Evolutionary conservation across 2,113 vertebrate genomes (phyloP).

Genomic region (Notarius quadriscutis): DNA sequence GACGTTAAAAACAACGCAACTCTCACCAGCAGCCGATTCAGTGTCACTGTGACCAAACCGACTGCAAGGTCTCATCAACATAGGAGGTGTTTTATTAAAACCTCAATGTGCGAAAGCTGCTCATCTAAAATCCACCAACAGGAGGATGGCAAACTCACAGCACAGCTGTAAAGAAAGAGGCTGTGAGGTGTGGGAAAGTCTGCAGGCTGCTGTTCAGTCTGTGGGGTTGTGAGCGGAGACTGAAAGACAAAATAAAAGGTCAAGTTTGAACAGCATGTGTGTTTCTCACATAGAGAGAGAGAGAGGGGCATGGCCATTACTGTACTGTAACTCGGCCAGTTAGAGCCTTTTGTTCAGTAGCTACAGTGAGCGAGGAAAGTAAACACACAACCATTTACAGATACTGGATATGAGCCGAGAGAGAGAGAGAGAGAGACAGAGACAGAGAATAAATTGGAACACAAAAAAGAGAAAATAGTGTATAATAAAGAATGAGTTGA

Average conservation of each 20-base stretch:
- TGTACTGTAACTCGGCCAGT: constrained; percentile 29
- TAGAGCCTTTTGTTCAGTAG: constrained; percentile 2
- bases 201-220: not conserved
- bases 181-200: not conserved
- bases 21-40: not conserved
- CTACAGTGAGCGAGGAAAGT: constrained; percentile 6
- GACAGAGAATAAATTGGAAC: not conserved
- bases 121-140: not conserved
- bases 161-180: not conserved
- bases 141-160: not conserved
- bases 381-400: constrained; percentile 19
- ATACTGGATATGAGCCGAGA: constrained; percentile 25
- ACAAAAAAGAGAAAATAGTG: not conserved
- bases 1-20: no score
- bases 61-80: not conserved
- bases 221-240: not conserved
- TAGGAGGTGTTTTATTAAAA: not conserved
- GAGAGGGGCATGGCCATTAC: constrained; percentile 58
- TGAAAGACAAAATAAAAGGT: constrained; percentile 15
- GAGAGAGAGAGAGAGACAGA: constrained; percentile 32
- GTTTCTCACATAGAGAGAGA: constrained; percentile 44
- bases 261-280: constrained; percentile 46
- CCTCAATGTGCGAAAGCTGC: no score
- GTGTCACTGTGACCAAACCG: not conserved
- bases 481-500: not conserved